Evolutionary conservation across 2,888 invertebrate species (phyloP), one percentile per base, ranked within the genome.

Genomic region (Cryptus viduatorius): DNA sequence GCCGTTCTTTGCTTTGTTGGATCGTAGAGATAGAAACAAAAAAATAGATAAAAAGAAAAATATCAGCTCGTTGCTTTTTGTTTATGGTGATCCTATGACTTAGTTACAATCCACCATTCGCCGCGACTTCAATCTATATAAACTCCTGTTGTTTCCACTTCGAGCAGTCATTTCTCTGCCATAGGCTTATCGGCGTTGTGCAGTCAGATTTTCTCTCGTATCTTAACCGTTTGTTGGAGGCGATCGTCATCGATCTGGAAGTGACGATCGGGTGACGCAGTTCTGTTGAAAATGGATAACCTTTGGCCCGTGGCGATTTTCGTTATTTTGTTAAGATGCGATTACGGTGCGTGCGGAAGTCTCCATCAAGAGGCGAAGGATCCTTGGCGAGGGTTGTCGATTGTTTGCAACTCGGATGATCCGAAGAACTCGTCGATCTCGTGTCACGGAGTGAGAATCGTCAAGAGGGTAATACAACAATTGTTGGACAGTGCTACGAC

Each of bases 381-480:
- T 73, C 83, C 80, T n/a, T 79, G 88, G 85, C 68, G 82, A 64
- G 85, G 83, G 68, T 83, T 92, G 89, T 88, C 92, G 3, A 77
- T 84, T 69, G 44, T 83, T 4, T 90, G 90, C 67, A 78, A 85
- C 16, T 82, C 82, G 7, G 89, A 88, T 19, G 89, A 89, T 64
- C 82, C 90, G 7, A 93, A 92, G 19, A 93, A 94, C 83, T 87
- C 90, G 8, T 93, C 94, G 14, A 90, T 95, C 5, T 90, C 95
- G 4, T 95, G 95, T 86, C 95, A 95, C 48, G 94, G 95, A 12
- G 93, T 94, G 65, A 94, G 94, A 64, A 94, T 95, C 56, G 91
- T 95, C 65, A 93, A 94, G 24, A 94, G 94, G 86, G 94, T 95
- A 44, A 94, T 96, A 64, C 94, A 95, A 77, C 95, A 95, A 87